Conservation (phyloP, 64 coral and sea anemone species). For the Hydrozoanthus tunicans region DNA sequence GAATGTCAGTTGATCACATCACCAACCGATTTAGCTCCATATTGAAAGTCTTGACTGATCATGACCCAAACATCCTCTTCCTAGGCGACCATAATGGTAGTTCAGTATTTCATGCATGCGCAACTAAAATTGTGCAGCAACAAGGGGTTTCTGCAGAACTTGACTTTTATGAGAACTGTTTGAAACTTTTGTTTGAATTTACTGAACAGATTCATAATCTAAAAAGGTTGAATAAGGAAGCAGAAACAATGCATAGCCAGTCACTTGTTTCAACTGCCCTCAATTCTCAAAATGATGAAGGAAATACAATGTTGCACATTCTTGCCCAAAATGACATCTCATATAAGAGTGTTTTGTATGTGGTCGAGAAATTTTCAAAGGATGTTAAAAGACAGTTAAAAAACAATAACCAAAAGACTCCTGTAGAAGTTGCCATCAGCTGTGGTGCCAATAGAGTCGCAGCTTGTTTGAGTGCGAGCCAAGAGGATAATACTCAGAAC, state of each 20-base stretch:
- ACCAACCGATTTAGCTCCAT: constrained; percentile 10
- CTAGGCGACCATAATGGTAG: constrained; percentile 21
- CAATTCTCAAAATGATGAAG: constrained; percentile 50
- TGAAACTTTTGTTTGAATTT: constrained; percentile 30
- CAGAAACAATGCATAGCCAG: constrained; percentile 5
- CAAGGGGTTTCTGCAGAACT: constrained; percentile 35
- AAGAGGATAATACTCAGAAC: constrained; percentile 6
- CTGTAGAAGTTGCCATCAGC: constrained; percentile 30
- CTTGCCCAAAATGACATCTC: constrained; percentile 30
- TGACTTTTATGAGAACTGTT: constrained; percentile 48
- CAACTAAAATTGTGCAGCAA: constrained; percentile 18
- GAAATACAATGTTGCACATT: constrained; percentile 48
- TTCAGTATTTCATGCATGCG: constrained; percentile 47
- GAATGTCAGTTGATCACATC: constrained; percentile 40
- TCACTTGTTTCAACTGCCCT: constrained; percentile 37
- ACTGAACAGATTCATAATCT: background rate
- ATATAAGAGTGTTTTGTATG: background rate
- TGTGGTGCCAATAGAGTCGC: constrained; percentile 26
- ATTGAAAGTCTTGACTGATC: constrained; percentile 30
- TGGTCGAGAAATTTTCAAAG: constrained; percentile 18
- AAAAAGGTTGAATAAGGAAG: constrained; percentile 1
- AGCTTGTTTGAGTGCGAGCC: background rate
- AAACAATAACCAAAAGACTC: constrained; percentile 9
- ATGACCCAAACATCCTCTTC: constrained; percentile 47
- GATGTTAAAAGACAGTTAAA: constrained; percentile 31